Base-by-base conservation (phyloP, 1,140 invertebrate genomes). In the Drosophila jambulina region DNA sequence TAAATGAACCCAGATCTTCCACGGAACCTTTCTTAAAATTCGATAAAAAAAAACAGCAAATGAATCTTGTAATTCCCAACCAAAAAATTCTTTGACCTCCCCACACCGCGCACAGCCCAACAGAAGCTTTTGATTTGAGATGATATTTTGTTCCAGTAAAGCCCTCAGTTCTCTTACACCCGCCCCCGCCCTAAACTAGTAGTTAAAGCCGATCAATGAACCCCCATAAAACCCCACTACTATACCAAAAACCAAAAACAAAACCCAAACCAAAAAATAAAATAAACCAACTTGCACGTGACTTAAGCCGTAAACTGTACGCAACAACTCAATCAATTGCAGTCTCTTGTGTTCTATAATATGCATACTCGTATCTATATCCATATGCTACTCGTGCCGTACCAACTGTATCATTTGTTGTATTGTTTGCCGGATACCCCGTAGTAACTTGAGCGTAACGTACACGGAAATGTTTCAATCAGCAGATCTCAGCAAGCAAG, bases 261-360 rank as follows among this genome's bases (percentile, higher is more conserved):
- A 48, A 68, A 57, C 29, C 38, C 3, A 38, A 46, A 25, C 29
- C 12, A 21, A 53, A 25, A 25, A 13, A 42, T 17, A 34, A 74
- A 40, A 32, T 21, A 82, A 32, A 72, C 46, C 75, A 83, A 84
- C 63, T 60, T 88, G 84, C 84, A 88, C 84, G 84, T 84, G 80
- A 69, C 84, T 70, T 61, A 77, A 69, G 75, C 75, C 75, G 75
- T 69, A 78, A 78, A 40, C 67, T 70, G 62, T 70, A 68, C 67
- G 67, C 68, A 72, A 60, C 69, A 72, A 72, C 69, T 72, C 65
- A 78, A 78, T 78, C 63, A 77, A 78, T 76, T 77, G 75, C 74
- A 77, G 61, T 76, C 46, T 76, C 61, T 76, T 76, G 61, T 76
- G 72, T 76, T 76, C 61, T 67, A 65, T 76, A 76, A 76, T 76